phyloP scores from a whole-genome alignment of 2,113 vertebrate species.

The Micronycteris hirsuta region DNA sequence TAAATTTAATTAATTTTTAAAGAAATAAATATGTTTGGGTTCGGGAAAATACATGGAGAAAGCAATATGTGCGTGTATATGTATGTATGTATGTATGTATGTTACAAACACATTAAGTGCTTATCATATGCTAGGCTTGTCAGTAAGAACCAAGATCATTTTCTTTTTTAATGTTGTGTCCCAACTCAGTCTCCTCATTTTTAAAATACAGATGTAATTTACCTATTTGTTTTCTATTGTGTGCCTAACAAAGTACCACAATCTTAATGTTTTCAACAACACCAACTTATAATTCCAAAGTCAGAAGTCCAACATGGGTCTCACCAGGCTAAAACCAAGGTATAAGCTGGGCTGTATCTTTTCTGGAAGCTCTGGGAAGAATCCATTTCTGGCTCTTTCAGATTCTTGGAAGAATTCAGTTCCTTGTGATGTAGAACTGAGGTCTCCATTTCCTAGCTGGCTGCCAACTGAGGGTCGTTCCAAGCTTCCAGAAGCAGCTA shows the following conservation, averaged over 20 bases:
- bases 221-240: not conserved
- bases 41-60: not conserved
- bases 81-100: not conserved
- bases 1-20: not conserved
- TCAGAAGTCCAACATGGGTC: not conserved
- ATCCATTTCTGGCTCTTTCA: not conserved
- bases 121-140: not conserved
- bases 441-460: not conserved
- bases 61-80: fast-evolving
- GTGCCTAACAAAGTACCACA: not conserved
- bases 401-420: not conserved
- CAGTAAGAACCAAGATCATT: not conserved
- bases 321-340: not conserved
- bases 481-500: not conserved
- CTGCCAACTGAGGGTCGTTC: not conserved
- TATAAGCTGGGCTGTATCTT: not conserved
- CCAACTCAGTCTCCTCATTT: not conserved
- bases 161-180: not conserved
- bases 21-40: not conserved
- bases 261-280: not conserved
- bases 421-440: not conserved
- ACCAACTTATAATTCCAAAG: not conserved
- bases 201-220: not conserved
- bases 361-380: not conserved
- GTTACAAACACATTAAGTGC: not conserved